Evolutionary conservation across 2,113 vertebrate genomes (phyloP), one percentile per base, ranked within the genome.

Genomic region (Tylochromis polylepis): DNA sequence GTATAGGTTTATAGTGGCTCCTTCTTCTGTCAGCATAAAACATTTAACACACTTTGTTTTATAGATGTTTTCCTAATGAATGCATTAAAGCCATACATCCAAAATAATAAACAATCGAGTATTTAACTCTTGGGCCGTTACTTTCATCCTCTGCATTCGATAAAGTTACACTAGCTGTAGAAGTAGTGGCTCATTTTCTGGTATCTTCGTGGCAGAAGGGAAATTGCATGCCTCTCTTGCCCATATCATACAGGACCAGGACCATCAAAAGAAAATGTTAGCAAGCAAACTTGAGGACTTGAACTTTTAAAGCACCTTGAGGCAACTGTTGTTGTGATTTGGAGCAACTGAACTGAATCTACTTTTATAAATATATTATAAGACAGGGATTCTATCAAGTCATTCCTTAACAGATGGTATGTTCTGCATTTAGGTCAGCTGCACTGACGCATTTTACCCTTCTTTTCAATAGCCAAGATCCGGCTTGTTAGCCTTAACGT

Each of bases 51-150:
- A 72, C 5, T 8, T 67, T 11, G 36, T n/a, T 65, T 65, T 65
- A 36, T 36, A 36, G 60, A 65, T 12, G 2, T 36, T 65, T 62
- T 0, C 31, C 59, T 62, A 60, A 31, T 60, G 14, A 36, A n/a
- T 2, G 3, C 59, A 36, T 62, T 36, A 62, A 62, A 62, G 29
- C 31, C 60, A 38, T 0, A 12, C 11, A 65, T 12, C 18, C 6
- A 43, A 70, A 72, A 27, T 1, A 46, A 72, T 72, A 65, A 14
- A 38, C 14, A 38, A 65, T 62, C 59, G 36, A n/a, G 10, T n/a
- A 36, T 62, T 1, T 62, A 7, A n/a, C 31, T 7, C 59, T 7
- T 3, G 0, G 59, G 31, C 59, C 36, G 31, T 36, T 65, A 36
- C 31, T 36, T 65, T 65, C 10, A 36, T 12, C 6, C 60, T 12